Evolutionary conservation across 2,797 vertebrate species (phyloP).

Genomic region (Clarias laeviceps): DNA sequence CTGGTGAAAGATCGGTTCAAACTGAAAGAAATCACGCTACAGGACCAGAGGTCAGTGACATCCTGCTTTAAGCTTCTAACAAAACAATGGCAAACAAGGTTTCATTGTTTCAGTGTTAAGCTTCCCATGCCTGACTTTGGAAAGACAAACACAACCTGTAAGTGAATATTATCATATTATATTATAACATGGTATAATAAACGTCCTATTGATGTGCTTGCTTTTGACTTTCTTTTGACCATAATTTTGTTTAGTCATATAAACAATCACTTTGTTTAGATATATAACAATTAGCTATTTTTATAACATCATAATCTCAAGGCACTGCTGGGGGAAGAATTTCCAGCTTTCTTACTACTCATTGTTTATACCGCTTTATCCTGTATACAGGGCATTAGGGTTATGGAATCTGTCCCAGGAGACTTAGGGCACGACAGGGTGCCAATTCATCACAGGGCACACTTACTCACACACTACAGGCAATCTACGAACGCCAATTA

Average conservation of each 20-base stretch:
- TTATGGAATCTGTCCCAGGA: no score
- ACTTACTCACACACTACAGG: no score
- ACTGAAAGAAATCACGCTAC: constrained; percentile 46
- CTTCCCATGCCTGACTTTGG: constrained; percentile 12
- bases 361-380: no score
- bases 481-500: no score
- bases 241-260: no score
- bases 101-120: constrained; percentile 34
- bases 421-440: no score
- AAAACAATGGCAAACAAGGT: constrained; percentile 40
- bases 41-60: constrained; percentile 19
- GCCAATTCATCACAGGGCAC: no score
- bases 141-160: constrained; percentile 42
- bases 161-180: constrained; percentile 27
- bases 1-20: constrained; percentile 43
- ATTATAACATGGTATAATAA: background rate
- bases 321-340: background rate
- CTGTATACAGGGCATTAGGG: no score
- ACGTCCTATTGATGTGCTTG: background rate
- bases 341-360: background rate
- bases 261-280: no score
- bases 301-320: background rate
- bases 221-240: background rate
- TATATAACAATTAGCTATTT: background rate
- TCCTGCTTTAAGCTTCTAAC: constrained; percentile 35